Evolutionary conservation across 2,113 vertebrate species (phyloP).

Genomic region (Columba janthina): DNA sequence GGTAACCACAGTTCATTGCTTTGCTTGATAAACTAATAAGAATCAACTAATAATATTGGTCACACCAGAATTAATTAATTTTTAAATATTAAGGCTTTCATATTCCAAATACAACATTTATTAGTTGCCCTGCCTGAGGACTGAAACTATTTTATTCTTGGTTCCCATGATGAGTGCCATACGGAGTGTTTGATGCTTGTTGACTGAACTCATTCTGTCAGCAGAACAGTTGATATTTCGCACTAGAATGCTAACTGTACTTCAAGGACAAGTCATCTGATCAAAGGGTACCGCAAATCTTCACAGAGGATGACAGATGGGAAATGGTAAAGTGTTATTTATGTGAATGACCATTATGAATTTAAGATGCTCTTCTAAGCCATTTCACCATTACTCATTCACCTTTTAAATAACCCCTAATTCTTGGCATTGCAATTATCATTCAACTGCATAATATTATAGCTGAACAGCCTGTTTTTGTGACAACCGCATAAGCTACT

Average conservation of each 20-base stretch:
- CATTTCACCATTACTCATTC: constrained; percentile 35
- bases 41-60: background rate
- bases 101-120: background rate
- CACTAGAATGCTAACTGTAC: constrained; percentile 49
- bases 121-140: background rate
- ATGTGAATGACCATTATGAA: constrained; percentile 51
- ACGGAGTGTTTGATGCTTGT: constrained; percentile 1
- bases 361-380: constrained; percentile 58
- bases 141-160: background rate
- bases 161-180: background rate
- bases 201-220: constrained; percentile 64
- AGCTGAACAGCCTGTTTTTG: background rate
- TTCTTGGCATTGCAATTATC: constrained; percentile 28
- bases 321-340: constrained; percentile 61
- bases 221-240: constrained; percentile 45
- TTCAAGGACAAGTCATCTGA: constrained; percentile 71
- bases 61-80: constrained; percentile 16
- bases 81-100: background rate
- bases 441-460: background rate
- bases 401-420: constrained; percentile 53
- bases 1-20: background rate
- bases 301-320: constrained; percentile 46
- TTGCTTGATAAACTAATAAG: constrained; percentile 18
- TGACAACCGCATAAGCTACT: background rate
- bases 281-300: constrained; percentile 69